These are phyloP conservation scores for Galerucella nymphaeae DNA, from an alignment of 2,888 invertebrate species.

Conservation along the genomic window DNA sequence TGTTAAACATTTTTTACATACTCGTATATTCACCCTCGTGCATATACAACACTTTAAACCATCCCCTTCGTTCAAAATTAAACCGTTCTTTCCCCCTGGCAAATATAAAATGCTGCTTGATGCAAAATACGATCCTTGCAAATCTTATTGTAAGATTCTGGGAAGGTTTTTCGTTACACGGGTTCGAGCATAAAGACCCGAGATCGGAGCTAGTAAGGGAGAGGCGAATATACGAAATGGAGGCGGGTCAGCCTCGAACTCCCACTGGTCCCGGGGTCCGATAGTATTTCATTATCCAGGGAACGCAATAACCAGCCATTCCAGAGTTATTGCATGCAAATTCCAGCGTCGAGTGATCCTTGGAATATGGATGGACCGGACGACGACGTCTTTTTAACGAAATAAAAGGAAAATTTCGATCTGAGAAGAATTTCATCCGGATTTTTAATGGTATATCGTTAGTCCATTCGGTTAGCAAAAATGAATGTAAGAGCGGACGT, in stretches of 20 bases:
- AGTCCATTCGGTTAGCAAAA: constrained; percentile 12
- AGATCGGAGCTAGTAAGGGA: constrained; percentile 19
- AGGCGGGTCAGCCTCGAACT: constrained; percentile 47
- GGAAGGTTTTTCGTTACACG: constrained; percentile 38
- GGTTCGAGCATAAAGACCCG: constrained; percentile 20
- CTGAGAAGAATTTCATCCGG: constrained; percentile 21
- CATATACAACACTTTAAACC: constrained; percentile 15
- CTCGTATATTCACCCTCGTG: background rate
- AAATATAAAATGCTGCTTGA: constrained; percentile 40
- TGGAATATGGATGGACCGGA: constrained; percentile 26
- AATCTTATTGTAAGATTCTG: constrained; percentile 41
- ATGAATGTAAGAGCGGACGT: constrained; percentile 10
- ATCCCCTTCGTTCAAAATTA: constrained; percentile 29
- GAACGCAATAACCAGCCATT: constrained; percentile 53
- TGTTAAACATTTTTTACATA: background rate
- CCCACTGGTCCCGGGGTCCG: constrained; percentile 45
- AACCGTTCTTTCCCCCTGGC: constrained; percentile 25
- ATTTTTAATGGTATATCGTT: constrained; percentile 33
- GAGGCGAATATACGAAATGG: constrained; percentile 22
- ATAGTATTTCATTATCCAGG: constrained; percentile 59
- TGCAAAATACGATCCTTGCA: constrained; percentile 39
- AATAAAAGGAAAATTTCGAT: constrained; percentile 31
- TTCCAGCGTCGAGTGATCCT: constrained; percentile 54
- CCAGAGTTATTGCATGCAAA: constrained; percentile 62
- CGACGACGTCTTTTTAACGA: constrained; percentile 24